phyloP scores from a whole-genome alignment of 1,140 invertebrate genomes.

The Macrocentrus cingulum region DNA sequence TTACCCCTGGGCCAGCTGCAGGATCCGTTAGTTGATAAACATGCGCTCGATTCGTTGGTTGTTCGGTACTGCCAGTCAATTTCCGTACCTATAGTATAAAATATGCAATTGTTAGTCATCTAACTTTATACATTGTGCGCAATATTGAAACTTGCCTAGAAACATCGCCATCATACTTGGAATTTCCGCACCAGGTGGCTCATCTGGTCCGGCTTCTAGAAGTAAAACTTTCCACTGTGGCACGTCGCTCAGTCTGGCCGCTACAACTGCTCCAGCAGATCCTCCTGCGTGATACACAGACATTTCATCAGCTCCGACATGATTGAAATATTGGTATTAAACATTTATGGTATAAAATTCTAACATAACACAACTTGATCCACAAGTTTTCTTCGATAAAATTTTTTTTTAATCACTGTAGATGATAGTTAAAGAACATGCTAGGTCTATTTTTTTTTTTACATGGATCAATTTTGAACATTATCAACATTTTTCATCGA shows the following conservation, averaged over 20 bases:
- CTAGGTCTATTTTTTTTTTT: no score
- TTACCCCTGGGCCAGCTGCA: slow-evolving; percentile 84
- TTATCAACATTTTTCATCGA: no score
- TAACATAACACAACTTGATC: no score
- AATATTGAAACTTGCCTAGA: slow-evolving; percentile 55
- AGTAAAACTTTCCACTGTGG: slow-evolving; percentile 58
- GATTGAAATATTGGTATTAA: no score
- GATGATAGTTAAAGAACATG: no score
- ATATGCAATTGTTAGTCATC: slow-evolving; percentile 6
- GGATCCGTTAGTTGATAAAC: slow-evolving; percentile 70
- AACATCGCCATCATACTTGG: slow-evolving; percentile 84
- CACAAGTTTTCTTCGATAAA: no score
- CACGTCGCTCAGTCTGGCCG: slow-evolving; percentile 68
- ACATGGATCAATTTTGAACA: no score
- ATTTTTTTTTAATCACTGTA: no score
- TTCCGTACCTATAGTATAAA: slow-evolving; percentile 61
- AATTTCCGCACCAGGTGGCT: slow-evolving; percentile 77
- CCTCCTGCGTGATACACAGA: slow-evolving; percentile 50
- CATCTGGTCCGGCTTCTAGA: slow-evolving; percentile 70
- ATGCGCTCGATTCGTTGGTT: slow-evolving; percentile 79
- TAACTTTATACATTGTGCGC: slow-evolving; percentile 36
- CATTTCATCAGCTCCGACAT: not conserved
- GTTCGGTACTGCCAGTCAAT: slow-evolving; percentile 88
- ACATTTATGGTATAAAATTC: no score
- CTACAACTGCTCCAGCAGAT: slow-evolving; percentile 69